Conservation (phyloP, 2,888 invertebrate species). For the Sphaerophoria rueppellii region DNA sequence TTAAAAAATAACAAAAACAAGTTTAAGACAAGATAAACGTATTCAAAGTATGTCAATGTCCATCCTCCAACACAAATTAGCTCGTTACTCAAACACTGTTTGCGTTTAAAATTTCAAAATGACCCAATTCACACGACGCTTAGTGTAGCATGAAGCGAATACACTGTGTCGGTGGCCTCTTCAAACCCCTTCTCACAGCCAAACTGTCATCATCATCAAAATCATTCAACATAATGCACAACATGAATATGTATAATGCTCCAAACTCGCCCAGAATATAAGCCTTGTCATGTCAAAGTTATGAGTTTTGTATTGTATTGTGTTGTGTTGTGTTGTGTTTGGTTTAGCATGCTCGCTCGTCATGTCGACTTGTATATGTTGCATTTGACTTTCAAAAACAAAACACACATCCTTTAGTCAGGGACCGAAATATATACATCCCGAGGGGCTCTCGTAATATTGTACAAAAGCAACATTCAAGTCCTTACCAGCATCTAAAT, state of each 20-base stretch:
- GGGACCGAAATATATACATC: not conserved
- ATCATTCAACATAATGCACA: conserved; percentile 47
- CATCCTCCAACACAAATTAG: too few species aligned
- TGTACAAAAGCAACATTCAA: conserved; percentile 29
- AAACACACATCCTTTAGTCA: conserved; percentile 22
- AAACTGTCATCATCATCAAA: conserved; percentile 44
- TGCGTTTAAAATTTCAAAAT: conserved; percentile 14
- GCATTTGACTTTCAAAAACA: conserved; percentile 65
- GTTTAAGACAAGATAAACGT: too few species aligned
- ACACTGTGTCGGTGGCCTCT: conserved; percentile 2
- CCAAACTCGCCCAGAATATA: not conserved
- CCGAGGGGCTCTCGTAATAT: conserved; percentile 19
- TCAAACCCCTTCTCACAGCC: conserved; percentile 14
- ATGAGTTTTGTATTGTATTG: not conserved
- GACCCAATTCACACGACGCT: conserved; percentile 43
- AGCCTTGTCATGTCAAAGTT: conserved; percentile 9
- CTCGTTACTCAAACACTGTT: too few species aligned
- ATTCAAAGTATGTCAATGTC: too few species aligned
- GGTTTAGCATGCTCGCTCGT: too few species aligned
- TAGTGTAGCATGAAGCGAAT: conserved; percentile 30
- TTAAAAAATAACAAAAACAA: too few species aligned
- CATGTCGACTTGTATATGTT: not conserved
- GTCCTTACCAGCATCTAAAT: conserved; percentile 9
- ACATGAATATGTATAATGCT: conserved; percentile 34
- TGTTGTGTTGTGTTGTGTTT: too few species aligned